Evolutionary conservation across 92 coral and sea anemone genomes (phyloP).

Genomic region (Meandrina meandrites): DNA sequence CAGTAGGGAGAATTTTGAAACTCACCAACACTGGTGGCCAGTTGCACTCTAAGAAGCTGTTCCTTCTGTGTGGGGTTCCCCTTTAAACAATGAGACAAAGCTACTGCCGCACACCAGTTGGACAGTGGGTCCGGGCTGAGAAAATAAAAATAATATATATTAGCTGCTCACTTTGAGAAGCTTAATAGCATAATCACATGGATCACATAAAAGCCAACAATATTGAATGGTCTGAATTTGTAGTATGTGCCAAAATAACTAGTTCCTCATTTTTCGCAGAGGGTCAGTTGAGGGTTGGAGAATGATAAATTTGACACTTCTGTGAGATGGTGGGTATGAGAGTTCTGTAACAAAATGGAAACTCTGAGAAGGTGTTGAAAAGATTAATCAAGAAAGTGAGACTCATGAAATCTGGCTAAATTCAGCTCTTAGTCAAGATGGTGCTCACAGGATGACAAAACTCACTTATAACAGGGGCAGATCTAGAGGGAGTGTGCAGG

Average conservation of each 20-base stretch:
- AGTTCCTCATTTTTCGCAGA: no score
- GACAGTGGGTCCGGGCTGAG: conserved; percentile 83
- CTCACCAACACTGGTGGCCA: conserved; percentile 96
- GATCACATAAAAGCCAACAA: neutral
- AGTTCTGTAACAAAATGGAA: no score
- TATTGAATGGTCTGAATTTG: neutral
- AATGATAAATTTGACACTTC: no score
- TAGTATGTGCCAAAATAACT: neutral
- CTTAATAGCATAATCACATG: neutral
- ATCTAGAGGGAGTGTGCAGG: neutral
- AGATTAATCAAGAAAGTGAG: no score
- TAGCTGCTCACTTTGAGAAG: neutral
- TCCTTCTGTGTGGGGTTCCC: conserved; percentile 95
- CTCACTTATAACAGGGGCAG: neutral
- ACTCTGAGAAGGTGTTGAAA: no score
- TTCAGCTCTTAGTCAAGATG: no score
- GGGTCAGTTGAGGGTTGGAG: no score
- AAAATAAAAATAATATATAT: neutral
- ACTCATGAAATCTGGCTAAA: no score
- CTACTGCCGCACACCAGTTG: conserved; percentile 99
- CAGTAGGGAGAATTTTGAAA: neutral
- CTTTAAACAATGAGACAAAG: conserved; percentile 94
- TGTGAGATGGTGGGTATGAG: no score
- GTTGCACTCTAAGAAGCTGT: conserved; percentile 94
- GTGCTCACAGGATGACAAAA: neutral